Evolutionary conservation across 2,797 vertebrate species (phyloP).

Genomic region (Schizopygopsis pylzovi): DNA sequence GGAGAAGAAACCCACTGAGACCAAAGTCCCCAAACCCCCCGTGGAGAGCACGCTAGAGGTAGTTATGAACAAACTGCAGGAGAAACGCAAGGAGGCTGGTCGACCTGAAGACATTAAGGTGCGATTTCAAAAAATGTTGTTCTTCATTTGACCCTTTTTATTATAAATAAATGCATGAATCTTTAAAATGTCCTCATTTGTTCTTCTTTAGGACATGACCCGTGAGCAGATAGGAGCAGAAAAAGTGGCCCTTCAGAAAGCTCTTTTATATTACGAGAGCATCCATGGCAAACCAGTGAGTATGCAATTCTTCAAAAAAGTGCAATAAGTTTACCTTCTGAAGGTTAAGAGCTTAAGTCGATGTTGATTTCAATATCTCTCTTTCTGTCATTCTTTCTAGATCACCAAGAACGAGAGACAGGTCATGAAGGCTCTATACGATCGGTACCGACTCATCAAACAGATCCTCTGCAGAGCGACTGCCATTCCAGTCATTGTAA

Average conservation of each 20-base stretch:
- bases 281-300: conserved; percentile 95
- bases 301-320: conserved; percentile 49
- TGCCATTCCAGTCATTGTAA: conserved; percentile 94
- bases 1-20: conserved; percentile 87
- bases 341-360: neutral
- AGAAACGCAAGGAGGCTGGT: conserved; percentile 88
- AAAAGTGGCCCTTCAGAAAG: conserved; percentile 95
- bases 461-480: conserved; percentile 94
- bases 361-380: neutral
- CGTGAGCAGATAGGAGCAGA: conserved; percentile 94
- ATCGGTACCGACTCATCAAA: conserved; percentile 95
- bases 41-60: conserved; percentile 89
- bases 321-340: neutral
- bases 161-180: conserved; percentile 4
- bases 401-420: conserved; percentile 91
- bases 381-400: conserved; percentile 70
- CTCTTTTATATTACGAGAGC: conserved; percentile 92
- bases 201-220: conserved; percentile 91
- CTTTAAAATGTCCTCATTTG: neutral
- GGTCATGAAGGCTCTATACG: conserved; percentile 96
- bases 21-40: conserved; percentile 86
- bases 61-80: conserved; percentile 90
- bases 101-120: conserved; percentile 97
- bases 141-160: neutral
- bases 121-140: neutral